Conservation (phyloP, 2,797 vertebrate species). For the Gymnothorax javanicus region DNA sequence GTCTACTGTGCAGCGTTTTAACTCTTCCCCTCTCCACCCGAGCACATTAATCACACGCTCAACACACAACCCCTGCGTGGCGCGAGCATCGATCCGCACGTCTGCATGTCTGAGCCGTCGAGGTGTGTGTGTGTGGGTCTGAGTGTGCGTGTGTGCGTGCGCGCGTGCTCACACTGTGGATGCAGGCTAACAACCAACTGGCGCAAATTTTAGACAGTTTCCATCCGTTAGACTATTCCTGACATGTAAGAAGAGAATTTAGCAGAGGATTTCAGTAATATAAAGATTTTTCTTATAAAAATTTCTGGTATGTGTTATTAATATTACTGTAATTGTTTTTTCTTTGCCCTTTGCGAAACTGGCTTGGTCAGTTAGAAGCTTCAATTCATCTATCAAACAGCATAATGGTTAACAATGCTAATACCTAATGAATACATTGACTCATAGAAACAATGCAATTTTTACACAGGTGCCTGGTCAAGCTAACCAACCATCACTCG, state of each 20-base stretch:
- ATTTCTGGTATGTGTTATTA: neutral
- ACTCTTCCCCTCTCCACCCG: slow-evolving; percentile 67
- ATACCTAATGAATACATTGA: neutral
- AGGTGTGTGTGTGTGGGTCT: slow-evolving; percentile 62
- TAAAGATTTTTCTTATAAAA: too few species aligned
- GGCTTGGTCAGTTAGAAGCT: neutral
- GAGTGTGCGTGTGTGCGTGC: slow-evolving; percentile 48
- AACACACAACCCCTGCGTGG: slow-evolving; percentile 77
- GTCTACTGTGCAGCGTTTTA: slow-evolving; percentile 80
- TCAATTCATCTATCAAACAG: neutral
- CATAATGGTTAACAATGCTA: neutral
- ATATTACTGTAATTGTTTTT: neutral
- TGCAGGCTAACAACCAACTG: neutral
- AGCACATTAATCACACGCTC: slow-evolving; percentile 82
- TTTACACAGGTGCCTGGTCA: neutral
- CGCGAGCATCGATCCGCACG: slow-evolving; percentile 73
- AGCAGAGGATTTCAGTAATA: too few species aligned
- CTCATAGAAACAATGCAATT: neutral
- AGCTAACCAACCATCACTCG: slow-evolving; percentile 29
- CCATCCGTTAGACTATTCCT: neutral
- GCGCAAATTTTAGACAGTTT: slow-evolving; percentile 33
- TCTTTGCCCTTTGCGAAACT: neutral
- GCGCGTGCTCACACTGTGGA: neutral
- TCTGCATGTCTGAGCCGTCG: slow-evolving; percentile 14
- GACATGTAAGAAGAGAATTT: neutral